Conservation (phyloP, 2,888 invertebrate species). For the Stramonita haemastoma region DNA sequence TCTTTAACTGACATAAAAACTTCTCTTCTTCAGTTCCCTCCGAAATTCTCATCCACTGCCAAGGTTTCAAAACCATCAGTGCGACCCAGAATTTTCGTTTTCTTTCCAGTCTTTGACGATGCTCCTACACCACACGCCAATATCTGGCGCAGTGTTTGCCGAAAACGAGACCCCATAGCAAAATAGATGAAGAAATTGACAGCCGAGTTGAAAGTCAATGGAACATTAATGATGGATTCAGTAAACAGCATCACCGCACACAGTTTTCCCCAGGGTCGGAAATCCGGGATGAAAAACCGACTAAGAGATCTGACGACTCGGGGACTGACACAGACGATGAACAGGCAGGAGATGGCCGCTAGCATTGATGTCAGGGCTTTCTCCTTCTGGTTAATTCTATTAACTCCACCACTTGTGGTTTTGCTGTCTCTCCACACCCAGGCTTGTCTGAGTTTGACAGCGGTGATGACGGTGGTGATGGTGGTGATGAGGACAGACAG, state of each 20-base stretch:
- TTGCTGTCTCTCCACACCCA: conserved; percentile 10
- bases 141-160: not conserved
- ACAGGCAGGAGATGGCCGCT: conserved; percentile 22
- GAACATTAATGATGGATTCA: not conserved
- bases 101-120: not conserved
- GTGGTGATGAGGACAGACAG: conserved; percentile 17
- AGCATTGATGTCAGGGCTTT: conserved; percentile 11
- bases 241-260: not conserved
- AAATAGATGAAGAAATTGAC: conserved; percentile 26
- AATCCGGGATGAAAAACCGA: conserved; percentile 7
- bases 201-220: conserved; percentile 5
- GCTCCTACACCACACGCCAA: not conserved
- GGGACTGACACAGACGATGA: conserved; percentile 25
- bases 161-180: conserved; percentile 4
- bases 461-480: conserved; percentile 30
- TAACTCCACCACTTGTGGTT: not conserved
- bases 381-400: conserved; percentile 4
- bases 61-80: too few relatives aligned
- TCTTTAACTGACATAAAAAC: too few relatives aligned
- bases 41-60: too few relatives aligned
- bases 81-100: too few relatives aligned
- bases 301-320: not conserved
- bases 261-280: conserved; percentile 15
- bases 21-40: too few relatives aligned
- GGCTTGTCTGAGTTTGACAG: not conserved